Base-by-base conservation (phyloP, 2,888 invertebrate species). In the Eupithecia vulgata region DNA sequence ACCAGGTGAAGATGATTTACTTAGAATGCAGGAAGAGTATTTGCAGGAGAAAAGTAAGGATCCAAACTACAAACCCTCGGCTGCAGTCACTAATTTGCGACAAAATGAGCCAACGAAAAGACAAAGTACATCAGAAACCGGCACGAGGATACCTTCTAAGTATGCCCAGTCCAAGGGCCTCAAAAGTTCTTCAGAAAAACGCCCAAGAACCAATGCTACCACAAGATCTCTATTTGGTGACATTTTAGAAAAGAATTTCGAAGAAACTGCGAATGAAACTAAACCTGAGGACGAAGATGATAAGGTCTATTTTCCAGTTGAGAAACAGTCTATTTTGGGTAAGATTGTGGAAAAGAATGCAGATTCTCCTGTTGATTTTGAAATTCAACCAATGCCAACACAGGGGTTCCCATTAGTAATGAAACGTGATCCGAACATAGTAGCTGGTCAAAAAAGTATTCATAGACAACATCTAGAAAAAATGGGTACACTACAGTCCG, bases 21-120 rank as follows among this genome's bases (percentile, higher is more conserved):
- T 97, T 30, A 95, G 95, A 73, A 95, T 97, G 95, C 97, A 97
- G 85, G 95, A 96, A 81, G 96, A 96, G 78, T 97, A 96, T 85
- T 86, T 96, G 30, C 91, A 87, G 59, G 94, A 96, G 78, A 95
- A 95, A 76, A 84, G 87, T 13, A 94, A 95, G 75, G 95, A 95
- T 79, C 93, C 94, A 37, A 90, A 91, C 67, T 88, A 95, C 70
- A 92, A 95, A 74, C 95, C 96, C 4, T 95, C 97, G 0, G 97
- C 96, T 0, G 95, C 95, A 83, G 94, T 96, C 17, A 90, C 95
- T 75, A 92, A 95, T 88, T 79, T 94, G 78, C 88, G 89, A 2
- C 84, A 81, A 52, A 83, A 81, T n/a, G 86, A 87, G 75, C 81
- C 86, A 12, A 82, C 83, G 12, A 91, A 91, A 80, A 82, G 88